These are phyloP conservation scores for Turdus rufiventris DNA, from an alignment of 2,113 vertebrate species.

Conservation along the genomic window DNA sequence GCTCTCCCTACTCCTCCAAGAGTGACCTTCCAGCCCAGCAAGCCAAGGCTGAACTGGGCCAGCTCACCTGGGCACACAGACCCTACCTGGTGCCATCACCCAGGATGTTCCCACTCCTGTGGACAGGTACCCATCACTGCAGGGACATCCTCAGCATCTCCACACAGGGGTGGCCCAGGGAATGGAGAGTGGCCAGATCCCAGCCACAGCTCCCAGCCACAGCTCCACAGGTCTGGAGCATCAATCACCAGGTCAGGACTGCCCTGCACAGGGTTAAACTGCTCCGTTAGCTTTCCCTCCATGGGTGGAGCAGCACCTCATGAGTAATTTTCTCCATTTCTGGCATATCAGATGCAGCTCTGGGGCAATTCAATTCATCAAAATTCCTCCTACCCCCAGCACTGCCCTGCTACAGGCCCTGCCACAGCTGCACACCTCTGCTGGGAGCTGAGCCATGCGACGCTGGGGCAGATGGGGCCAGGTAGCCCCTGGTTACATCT, in stretches of 20 bases:
- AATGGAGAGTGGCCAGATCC: background rate
- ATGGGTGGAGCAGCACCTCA: background rate
- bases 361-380: background rate
- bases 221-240: accelerated
- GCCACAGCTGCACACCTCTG: accelerated
- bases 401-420: accelerated
- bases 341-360: background rate
- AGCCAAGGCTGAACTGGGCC: background rate
- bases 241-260: accelerated
- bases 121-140: accelerated
- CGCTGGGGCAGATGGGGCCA: accelerated
- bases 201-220: background rate
- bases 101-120: accelerated
- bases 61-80: background rate
- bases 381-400: background rate
- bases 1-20: background rate
- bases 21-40: accelerated
- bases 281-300: background rate
- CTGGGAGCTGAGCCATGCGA: background rate
- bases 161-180: background rate
- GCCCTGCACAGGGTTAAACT: background rate
- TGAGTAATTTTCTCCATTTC: slow-evolving; percentile 10
- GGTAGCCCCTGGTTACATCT: background rate
- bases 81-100: background rate
- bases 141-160: accelerated